A percentile compares a stretch with the other conserved stretches of the same genome.
Conservation (phyloP, 2,888 invertebrate genomes). For the Lasioglossum villosulum region DNA sequence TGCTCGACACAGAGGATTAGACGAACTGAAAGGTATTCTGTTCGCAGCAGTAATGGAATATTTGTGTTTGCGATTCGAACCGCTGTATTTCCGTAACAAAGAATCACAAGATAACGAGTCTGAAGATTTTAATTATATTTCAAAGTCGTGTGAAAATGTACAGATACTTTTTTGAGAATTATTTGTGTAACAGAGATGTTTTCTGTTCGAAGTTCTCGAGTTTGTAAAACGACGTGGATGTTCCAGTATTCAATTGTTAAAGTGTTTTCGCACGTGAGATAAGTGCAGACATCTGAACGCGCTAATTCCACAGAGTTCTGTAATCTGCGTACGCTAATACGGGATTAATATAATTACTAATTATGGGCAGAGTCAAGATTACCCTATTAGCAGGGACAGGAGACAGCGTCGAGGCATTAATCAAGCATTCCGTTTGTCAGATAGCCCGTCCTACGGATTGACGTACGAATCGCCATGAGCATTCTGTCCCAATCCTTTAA, state of each 20-base stretch:
- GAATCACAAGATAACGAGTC: neutral
- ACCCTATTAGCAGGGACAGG: conserved; percentile 20
- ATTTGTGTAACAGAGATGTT: neutral
- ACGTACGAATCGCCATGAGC: conserved; percentile 54
- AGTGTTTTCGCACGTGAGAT: neutral
- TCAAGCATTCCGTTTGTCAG: conserved; percentile 59
- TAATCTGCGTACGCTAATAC: neutral
- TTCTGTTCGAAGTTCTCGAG: neutral
- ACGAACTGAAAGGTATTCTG: neutral
- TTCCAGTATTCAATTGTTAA: neutral
- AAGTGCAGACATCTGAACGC: neutral
- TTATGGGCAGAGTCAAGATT: conserved; percentile 43
- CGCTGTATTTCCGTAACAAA: neutral
- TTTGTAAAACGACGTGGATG: neutral
- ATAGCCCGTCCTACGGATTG: conserved; percentile 46
- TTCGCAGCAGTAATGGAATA: neutral
- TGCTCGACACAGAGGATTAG: neutral
- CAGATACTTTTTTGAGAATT: too few species aligned
- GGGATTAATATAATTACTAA: conserved; percentile 41
- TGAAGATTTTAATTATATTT: neutral
- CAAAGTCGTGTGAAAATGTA: neutral
- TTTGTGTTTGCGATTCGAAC: neutral
- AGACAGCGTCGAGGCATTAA: conserved; percentile 36
- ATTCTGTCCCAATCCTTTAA: conserved; percentile 56
- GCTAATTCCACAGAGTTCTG: neutral